Evolutionary conservation across 2,113 vertebrate species (phyloP).

Genomic region (Ranitomeya variabilis): DNA sequence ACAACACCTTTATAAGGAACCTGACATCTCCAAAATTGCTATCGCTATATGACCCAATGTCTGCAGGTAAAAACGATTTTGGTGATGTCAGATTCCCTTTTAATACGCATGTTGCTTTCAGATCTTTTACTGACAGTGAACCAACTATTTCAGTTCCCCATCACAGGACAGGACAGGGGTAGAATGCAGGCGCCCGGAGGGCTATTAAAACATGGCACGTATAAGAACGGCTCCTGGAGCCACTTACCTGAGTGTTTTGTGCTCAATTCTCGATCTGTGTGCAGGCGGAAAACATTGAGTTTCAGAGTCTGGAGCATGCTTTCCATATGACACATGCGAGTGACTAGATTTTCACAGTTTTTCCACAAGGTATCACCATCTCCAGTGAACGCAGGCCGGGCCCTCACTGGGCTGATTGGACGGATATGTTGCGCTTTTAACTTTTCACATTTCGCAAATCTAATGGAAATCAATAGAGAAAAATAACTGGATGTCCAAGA

Average conservation of each 20-base stretch:
- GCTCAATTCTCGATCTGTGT: slow-evolving; percentile 71
- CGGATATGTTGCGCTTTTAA: slow-evolving; percentile 37
- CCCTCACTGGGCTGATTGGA: slow-evolving; percentile 62
- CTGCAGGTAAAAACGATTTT: too few species aligned
- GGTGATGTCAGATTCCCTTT: too few species aligned
- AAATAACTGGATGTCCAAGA: neutral
- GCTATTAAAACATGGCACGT: too few species aligned
- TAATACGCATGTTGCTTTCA: too few species aligned
- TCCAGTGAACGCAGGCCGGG: slow-evolving; percentile 53
- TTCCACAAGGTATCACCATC: slow-evolving; percentile 65
- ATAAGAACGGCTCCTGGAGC: too few species aligned
- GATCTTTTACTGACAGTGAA: too few species aligned
- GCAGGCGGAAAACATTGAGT: slow-evolving; percentile 68
- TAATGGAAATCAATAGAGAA: neutral
- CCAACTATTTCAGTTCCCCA: too few species aligned
- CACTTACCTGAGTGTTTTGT: slow-evolving; percentile 65
- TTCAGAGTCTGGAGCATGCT: slow-evolving; percentile 75
- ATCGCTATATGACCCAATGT: too few species aligned
- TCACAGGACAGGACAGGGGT: too few species aligned
- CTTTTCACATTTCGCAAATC: neutral
- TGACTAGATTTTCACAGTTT: slow-evolving; percentile 70
- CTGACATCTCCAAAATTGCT: too few species aligned
- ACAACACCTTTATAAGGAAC: too few species aligned
- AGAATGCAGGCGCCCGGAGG: too few species aligned
- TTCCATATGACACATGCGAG: slow-evolving; percentile 68